Evolutionary conservation across 2,797 vertebrate genomes (phyloP), one percentile per base, ranked within the genome.

Genomic region (Lepidocolaptes lacrymiger): DNA sequence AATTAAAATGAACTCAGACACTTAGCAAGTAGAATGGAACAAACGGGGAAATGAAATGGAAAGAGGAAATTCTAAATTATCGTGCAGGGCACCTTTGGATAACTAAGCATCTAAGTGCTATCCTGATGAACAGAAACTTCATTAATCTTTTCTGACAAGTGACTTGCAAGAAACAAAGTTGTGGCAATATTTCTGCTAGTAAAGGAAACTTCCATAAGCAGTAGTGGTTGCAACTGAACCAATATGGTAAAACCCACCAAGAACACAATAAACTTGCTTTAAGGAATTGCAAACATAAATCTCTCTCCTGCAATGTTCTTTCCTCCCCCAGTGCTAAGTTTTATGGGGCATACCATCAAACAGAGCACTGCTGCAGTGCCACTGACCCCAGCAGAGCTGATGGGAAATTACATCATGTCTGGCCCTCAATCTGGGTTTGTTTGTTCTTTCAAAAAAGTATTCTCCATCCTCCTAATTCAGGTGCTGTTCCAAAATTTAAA

Each of bases 111-210:
- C 89, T 96, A 94, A 97, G 93, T 81, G 96, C 79, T 92, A 88
- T 64, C 67, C 86, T 63, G 61, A 96, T 84, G 83, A 95, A 89
- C 21, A 56, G 81, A 88, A 94, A 73, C 55, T 67, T 95, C 97
- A 96, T 97, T 97, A 95, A 97, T 97, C 97, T 97, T 96, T 85
- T 58, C 82, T 96, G 96, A 97, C 96, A 96, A 93, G 76, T 86
- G 68, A 94, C 89, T 97, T 94, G 62, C 30, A 59, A 95, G 85
- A 95, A 97, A 96, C 77, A 87, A 94, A 95, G 96, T 73, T 96
- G 85, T 84, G 55, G 82, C 67, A 92, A 71, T 76, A 91, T 89
- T 77, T 84, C 88, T 85, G 41, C 49, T 88, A 51, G 85, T 84
- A 48, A 93, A 95, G 79, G 85, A 86, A 89, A 89, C 66, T 86